phyloP scores from a whole-genome alignment of 2,797 vertebrate species.

The Pangasius krempfi region DNA sequence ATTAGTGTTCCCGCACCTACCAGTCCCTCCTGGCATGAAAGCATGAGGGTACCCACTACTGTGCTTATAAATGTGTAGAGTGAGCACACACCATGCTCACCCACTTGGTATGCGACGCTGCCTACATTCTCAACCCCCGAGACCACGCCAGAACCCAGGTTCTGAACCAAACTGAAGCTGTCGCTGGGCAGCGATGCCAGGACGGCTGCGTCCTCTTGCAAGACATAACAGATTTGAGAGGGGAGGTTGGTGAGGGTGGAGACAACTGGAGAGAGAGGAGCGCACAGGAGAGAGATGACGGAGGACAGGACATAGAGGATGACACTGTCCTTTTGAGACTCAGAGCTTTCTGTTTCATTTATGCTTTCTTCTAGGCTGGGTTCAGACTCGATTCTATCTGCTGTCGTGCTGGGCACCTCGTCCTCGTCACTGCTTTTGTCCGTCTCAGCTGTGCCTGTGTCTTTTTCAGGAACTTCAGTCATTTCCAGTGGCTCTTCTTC shows the following conservation, averaged over 20 bases:
- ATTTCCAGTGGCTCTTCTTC: conserved; percentile 14
- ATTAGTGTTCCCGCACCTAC: conserved; percentile 70
- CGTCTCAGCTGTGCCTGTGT: conserved; percentile 6
- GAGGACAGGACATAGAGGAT: conserved; percentile 68
- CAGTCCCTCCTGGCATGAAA: conserved; percentile 68
- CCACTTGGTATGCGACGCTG: conserved; percentile 59
- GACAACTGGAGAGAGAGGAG: conserved; percentile 68
- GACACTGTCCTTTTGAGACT: conserved; percentile 62
- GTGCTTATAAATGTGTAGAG: conserved; percentile 66
- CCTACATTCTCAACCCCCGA: conserved; percentile 63
- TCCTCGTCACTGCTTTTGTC: not conserved
- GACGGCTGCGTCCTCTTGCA: conserved; percentile 73
- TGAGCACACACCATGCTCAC: conserved; percentile 54
- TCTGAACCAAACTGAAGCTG: conserved; percentile 65
- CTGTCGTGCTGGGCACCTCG: not conserved
- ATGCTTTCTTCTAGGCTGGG: conserved; percentile 9
- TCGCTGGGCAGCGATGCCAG: conserved; percentile 70
- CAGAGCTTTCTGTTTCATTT: conserved; percentile 46
- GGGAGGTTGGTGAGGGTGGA: conserved; percentile 71
- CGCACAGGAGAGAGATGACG: conserved; percentile 66
- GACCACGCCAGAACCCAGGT: conserved; percentile 69
- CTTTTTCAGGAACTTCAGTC: not conserved
- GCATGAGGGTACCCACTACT: conserved; percentile 65
- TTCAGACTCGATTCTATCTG: conserved; percentile 3
- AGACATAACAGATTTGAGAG: conserved; percentile 70